Evolutionary conservation across 2,113 vertebrate species (phyloP).

Genomic region (Scolopax mira): DNA sequence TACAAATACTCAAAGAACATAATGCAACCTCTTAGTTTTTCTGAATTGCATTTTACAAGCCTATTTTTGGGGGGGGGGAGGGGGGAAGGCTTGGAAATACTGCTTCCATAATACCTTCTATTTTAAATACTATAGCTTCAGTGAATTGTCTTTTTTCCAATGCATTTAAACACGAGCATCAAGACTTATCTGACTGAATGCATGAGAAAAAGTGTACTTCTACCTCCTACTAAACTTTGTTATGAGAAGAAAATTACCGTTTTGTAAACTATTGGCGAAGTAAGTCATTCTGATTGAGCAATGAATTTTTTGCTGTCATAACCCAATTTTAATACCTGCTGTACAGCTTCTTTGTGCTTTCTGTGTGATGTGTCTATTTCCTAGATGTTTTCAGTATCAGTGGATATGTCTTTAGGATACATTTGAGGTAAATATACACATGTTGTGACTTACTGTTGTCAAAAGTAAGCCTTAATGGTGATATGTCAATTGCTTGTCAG

Average conservation of each 20-base stretch:
- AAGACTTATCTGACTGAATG: conserved; percentile 8
- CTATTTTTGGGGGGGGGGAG: not conserved
- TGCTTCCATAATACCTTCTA: not conserved
- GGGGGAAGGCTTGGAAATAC: not conserved
- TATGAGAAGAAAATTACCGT: not conserved
- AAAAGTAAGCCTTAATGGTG: not conserved
- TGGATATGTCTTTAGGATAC: not conserved
- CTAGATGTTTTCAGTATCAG: not conserved
- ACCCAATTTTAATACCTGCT: not conserved
- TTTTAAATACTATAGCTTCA: not conserved
- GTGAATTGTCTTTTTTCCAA: not conserved
- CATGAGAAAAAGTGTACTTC: not conserved
- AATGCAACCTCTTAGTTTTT: not conserved
- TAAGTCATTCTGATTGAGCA: not conserved
- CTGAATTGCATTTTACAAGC: not conserved
- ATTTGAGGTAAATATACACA: not conserved
- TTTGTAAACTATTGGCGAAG: not conserved
- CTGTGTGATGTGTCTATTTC: not conserved
- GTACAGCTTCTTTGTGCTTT: not conserved
- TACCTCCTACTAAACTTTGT: not conserved
- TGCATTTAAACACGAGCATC: conserved; percentile 39
- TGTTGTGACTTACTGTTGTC: not conserved
- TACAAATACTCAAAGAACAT: not conserved
- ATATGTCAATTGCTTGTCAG: not conserved
- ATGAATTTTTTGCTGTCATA: not conserved